phyloP scores from a whole-genome alignment of 2,113 vertebrate species.

The Panurus biarmicus region DNA sequence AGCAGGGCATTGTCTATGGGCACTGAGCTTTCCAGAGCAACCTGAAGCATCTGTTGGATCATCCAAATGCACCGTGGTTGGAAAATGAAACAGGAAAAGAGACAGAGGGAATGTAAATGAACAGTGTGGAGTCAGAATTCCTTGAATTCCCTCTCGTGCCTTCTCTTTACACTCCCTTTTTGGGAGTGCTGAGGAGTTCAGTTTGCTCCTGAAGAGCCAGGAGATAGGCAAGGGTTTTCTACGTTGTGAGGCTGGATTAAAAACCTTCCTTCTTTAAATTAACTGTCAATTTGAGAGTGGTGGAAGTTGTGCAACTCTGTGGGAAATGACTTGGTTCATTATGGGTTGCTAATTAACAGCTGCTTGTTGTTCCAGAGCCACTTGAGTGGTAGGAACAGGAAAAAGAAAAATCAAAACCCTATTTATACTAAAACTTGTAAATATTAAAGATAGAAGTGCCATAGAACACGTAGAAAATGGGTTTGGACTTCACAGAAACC shows the following conservation, averaged over 20 bases:
- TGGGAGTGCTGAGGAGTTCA: background rate
- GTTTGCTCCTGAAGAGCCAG: background rate
- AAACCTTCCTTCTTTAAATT: background rate
- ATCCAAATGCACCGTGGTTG: background rate
- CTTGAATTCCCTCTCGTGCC: background rate
- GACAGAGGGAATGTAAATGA: background rate
- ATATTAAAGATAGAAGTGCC: background rate
- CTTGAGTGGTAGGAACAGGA: background rate
- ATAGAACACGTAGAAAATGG: background rate
- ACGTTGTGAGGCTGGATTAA: background rate
- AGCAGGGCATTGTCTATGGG: conserved; percentile 62
- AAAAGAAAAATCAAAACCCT: too few species aligned
- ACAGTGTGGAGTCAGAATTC: background rate
- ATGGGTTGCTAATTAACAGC: background rate
- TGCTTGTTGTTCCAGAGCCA: background rate
- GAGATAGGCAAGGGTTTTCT: background rate
- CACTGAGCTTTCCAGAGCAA: conserved; percentile 44
- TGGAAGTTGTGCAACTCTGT: background rate
- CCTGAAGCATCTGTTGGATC: conserved; percentile 65
- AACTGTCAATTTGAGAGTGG: background rate
- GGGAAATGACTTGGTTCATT: background rate
- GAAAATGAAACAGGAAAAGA: background rate
- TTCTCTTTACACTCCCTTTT: background rate
- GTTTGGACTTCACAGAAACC: background rate
- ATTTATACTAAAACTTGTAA: background rate